A percentile compares a stretch with the other conserved stretches of the same genome.
These are phyloP conservation scores for Acipenser ruthenus DNA, from an alignment of 2,797 vertebrate genomes.

Conservation along the genomic window DNA sequence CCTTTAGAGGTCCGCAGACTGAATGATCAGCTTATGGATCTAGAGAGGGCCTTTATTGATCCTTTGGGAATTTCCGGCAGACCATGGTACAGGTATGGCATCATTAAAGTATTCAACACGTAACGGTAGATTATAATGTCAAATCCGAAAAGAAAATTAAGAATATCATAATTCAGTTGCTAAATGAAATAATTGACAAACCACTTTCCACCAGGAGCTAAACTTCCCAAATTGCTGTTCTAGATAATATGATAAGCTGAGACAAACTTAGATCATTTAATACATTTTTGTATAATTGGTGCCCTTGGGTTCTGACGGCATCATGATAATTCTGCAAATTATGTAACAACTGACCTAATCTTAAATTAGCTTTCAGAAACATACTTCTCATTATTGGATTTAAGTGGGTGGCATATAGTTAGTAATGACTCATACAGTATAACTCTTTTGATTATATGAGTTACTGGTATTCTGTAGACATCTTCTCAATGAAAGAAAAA, in stretches of 20 bases:
- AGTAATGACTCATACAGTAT: not conserved
- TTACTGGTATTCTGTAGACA: not conserved
- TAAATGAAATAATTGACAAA: too few species aligned
- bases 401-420: not conserved
- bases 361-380: not conserved
- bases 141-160: too few species aligned
- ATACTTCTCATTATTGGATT: not conserved
- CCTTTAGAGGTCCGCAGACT: conserved; percentile 20
- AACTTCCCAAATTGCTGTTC: too few species aligned
- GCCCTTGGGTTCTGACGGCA: too few species aligned
- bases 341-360: not conserved
- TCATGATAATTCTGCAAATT: not conserved
- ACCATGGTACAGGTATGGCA: conserved; percentile 16
- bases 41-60: conserved; percentile 21
- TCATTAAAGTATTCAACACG: not conserved
- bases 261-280: too few species aligned
- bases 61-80: conserved; percentile 19
- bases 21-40: conserved; percentile 23
- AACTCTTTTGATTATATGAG: not conserved
- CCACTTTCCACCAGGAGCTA: too few species aligned
- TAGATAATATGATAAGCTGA: too few species aligned
- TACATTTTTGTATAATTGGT: too few species aligned
- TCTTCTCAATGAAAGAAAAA: not conserved
- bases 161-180: too few species aligned
- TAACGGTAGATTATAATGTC: too few species aligned